Conservation (phyloP, 1,140 invertebrate genomes). For the Heliothis subflexa region DNA sequence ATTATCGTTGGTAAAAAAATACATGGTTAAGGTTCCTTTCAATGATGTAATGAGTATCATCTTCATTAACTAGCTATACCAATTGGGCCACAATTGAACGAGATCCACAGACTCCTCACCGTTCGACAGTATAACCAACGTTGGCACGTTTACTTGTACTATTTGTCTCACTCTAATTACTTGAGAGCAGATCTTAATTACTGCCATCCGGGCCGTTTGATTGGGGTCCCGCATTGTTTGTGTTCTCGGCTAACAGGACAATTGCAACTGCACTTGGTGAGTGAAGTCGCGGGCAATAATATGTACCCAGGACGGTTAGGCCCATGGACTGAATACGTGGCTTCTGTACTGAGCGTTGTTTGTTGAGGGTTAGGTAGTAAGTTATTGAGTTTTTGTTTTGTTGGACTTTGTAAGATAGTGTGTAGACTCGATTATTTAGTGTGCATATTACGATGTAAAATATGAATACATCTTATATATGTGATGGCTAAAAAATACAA, state of each 20-base stretch:
- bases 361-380: not conserved
- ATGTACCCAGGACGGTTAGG: conserved; percentile 31
- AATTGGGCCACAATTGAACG: conserved; percentile 26
- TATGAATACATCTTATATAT: no score
- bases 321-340: conserved; percentile 33
- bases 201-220: conserved; percentile 77
- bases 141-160: conserved; percentile 48
- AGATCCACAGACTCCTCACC: conserved; percentile 24
- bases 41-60: no score
- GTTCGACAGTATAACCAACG: conserved; percentile 30
- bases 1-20: no score
- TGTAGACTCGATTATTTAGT: no score
- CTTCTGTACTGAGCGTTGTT: conserved; percentile 3
- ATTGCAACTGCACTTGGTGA: conserved; percentile 75
- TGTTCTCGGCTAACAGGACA: conserved; percentile 71
- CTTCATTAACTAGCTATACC: not conserved
- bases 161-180: conserved; percentile 67
- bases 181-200: conserved; percentile 75
- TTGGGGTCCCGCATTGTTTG: conserved; percentile 79
- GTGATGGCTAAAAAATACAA: no score
- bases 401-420: not conserved
- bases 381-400: not conserved
- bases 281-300: conserved; percentile 62
- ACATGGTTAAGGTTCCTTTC: no score
- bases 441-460: no score